Percentiles rank a stretch among this genome's conserved stretches.
Evolutionary conservation across 2,113 vertebrate genomes (phyloP).

Genomic region (Lanius ludovicianus): DNA sequence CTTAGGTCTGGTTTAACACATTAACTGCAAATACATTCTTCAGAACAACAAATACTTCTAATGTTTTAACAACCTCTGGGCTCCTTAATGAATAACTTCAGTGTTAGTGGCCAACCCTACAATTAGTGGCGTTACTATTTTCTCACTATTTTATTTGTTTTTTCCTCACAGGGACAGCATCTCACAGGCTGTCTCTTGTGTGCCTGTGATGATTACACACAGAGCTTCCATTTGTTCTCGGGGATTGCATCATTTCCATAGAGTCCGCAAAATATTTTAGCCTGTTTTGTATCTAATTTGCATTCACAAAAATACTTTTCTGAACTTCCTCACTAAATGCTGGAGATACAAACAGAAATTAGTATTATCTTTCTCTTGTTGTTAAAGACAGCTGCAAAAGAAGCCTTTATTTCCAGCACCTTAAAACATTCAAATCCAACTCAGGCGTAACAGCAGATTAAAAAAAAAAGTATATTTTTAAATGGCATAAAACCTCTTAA

Average conservation of each 20-base stretch:
- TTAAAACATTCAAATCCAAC: not conserved
- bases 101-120: rapidly evolving
- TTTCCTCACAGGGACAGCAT: not conserved
- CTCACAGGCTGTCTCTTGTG: not conserved
- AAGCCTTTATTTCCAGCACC: not conserved
- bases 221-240: not conserved
- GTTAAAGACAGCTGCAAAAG: not conserved
- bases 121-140: not conserved
- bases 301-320: not conserved
- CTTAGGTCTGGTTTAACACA: not conserved
- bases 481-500: not conserved
- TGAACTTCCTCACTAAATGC: conserved; percentile 23
- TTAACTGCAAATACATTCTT: not conserved
- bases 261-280: not conserved
- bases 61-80: not conserved
- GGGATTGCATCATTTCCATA: not conserved
- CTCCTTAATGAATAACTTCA: not conserved
- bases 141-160: not conserved
- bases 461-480: not conserved
- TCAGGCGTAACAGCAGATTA: not conserved
- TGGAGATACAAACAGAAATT: not conserved
- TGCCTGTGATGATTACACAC: not conserved
- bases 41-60: not conserved
- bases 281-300: not conserved
- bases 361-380: not conserved